Evolutionary conservation across 1,140 invertebrate genomes (phyloP).

Genomic region (Polyergus mexicanus): DNA sequence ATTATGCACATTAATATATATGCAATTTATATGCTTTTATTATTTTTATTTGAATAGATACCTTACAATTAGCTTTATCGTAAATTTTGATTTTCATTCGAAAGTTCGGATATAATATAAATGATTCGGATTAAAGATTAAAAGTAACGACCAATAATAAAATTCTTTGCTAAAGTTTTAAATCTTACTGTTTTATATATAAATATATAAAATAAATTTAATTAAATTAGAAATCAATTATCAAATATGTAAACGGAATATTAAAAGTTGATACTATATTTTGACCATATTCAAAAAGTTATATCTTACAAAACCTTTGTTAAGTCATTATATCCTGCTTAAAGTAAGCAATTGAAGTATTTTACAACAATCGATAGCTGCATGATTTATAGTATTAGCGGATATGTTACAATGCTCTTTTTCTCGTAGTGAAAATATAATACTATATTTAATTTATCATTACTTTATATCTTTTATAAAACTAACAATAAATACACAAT

Average conservation of each 20-base stretch:
- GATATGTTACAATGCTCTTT: neutral
- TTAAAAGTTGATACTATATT: neutral
- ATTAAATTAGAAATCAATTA: neutral
- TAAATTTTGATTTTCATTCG: neutral
- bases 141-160: neutral
- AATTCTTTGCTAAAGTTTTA: neutral
- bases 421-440: constrained; percentile 20
- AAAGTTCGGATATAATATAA: neutral
- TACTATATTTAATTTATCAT: too few relatives aligned
- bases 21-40: neutral
- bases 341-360: neutral
- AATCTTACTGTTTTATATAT: neutral
- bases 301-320: neutral
- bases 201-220: neutral
- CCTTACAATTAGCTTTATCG: neutral
- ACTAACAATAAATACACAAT: constrained; percentile 44
- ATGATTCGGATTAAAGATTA: neutral
- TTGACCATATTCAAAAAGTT: neutral
- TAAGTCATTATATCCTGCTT: neutral
- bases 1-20: neutral
- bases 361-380: neutral
- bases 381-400: constrained; percentile 27
- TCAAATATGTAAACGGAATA: too few relatives aligned
- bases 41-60: neutral
- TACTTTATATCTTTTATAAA: too few relatives aligned